Conservation (phyloP, 2,888 invertebrate genomes). For the Athalia cordata region DNA sequence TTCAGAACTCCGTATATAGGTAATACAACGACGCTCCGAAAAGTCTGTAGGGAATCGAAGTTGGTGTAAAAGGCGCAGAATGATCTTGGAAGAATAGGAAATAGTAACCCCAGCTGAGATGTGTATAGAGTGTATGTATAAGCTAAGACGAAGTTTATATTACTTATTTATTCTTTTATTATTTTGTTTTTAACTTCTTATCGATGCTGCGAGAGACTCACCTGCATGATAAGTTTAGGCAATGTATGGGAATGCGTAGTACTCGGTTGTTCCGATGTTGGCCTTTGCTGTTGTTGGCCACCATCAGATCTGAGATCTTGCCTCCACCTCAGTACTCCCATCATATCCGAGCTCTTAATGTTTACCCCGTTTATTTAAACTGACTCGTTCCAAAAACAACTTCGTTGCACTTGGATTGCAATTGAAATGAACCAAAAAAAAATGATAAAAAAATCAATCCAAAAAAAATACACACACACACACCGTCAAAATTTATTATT, state of each 20-base stretch:
- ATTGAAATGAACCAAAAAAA: background rate
- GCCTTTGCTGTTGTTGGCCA: slow-evolving; percentile 61
- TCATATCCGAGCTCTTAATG: slow-evolving; percentile 59
- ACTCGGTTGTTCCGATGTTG: slow-evolving; percentile 55
- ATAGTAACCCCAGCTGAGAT: no score
- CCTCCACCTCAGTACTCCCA: slow-evolving; percentile 73
- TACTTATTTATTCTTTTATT: background rate
- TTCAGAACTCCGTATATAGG: no score
- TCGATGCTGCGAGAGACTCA: slow-evolving; percentile 52
- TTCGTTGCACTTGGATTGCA: background rate
- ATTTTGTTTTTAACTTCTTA: background rate
- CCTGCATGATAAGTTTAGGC: slow-evolving; percentile 70
- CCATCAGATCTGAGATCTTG: slow-evolving; percentile 72
- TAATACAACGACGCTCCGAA: no score
- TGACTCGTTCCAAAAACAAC: background rate
- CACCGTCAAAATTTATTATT: no score
- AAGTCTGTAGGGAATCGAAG: no score
- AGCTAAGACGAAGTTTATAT: background rate
- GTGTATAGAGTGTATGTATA: no score
- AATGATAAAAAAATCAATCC: no score
- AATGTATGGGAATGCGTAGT: slow-evolving; percentile 62
- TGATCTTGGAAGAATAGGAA: no score
- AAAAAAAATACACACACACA: no score
- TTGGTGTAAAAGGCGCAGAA: no score
- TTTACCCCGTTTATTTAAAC: background rate